A percentile compares a stretch with the other conserved stretches of the same genome.
phyloP scores from a whole-genome alignment of 2,113 vertebrate genomes.

The Onychostoma macrolepis region DNA sequence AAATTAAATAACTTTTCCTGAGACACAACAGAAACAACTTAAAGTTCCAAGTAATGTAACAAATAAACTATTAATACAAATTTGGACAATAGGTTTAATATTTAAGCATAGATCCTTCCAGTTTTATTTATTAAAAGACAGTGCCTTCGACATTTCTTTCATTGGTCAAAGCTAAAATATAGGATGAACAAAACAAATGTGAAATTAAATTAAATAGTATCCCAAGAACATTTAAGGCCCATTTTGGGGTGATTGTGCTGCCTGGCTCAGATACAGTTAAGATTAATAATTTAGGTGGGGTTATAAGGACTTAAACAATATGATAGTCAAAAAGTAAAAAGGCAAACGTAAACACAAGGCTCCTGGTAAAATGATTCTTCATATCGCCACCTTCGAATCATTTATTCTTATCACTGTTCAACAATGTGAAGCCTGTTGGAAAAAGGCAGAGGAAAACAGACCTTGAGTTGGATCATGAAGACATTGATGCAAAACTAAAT shows the following conservation, averaged over 20 bases:
- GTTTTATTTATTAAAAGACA: conserved; percentile 29
- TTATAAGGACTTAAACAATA: background rate
- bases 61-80: background rate
- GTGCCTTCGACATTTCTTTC: background rate
- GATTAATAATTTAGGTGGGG: background rate
- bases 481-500: background rate
- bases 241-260: background rate
- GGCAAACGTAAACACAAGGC: conserved; percentile 1
- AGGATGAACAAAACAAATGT: conserved; percentile 20
- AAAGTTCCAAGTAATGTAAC: background rate
- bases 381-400: background rate
- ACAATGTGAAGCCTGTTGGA: conserved; percentile 13
- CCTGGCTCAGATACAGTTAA: conserved; percentile 26
- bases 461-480: conserved; percentile 3
- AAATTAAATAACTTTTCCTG: background rate
- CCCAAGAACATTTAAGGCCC: background rate
- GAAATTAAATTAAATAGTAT: background rate
- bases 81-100: background rate
- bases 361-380: conserved; percentile 13
- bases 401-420: conserved; percentile 33
- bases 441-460: conserved; percentile 19
- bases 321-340: background rate
- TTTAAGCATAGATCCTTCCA: background rate
- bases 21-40: background rate
- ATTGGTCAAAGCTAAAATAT: conserved; percentile 24